Base-by-base conservation (phyloP, 2,888 invertebrate species). In the Odontomyia ornata region DNA sequence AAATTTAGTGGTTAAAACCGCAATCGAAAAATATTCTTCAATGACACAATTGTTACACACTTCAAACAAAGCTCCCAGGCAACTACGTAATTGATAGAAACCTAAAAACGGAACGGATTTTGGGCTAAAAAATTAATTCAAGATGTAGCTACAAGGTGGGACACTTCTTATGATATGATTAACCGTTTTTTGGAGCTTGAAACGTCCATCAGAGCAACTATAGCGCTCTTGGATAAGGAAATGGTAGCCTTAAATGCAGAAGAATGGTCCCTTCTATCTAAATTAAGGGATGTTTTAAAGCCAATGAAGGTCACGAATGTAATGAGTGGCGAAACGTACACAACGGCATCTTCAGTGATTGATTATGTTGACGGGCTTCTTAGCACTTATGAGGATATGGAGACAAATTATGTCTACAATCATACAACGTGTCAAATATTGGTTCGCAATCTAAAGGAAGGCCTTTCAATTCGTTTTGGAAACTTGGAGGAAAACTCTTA, bases 1-100 rank as follows among this genome's bases (percentile, higher is more conserved):
- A 5, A 81, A 81, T 67, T 78, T 80, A 71, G 76, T 81, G 18
- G 67, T 78, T 0, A 75, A 80, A 46, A 77, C 77, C 43, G 71
- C 76, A 13, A 43, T 80, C 15, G 65, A 75, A 72, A 21, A 80
- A 79, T 64, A 71, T 77, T 76, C 23, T 7, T 25, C 25, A 13
- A n/a, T 52, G 52, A 52, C n/a, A 60, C 21, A 11, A 60, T 60
- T 25, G 60, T 60, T 23, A 7, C 60, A 25, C 25, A 60, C 18
- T 60, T 25, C 25, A 60, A 60, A 60, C 60, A 25, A 4, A 60
- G 60, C 25, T 60, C 60, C 11, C 11, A 23, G 11, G 3, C 60
- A 11, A 23, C 23, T 13, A 21, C 5, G 18, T 21, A 60, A 60
- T 13, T 60, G 21, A n/a, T 4, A 18, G 23, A 60, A 25, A 13